Evolutionary conservation across 2,888 invertebrate species (phyloP).

Genomic region (Acleris cristana): DNA sequence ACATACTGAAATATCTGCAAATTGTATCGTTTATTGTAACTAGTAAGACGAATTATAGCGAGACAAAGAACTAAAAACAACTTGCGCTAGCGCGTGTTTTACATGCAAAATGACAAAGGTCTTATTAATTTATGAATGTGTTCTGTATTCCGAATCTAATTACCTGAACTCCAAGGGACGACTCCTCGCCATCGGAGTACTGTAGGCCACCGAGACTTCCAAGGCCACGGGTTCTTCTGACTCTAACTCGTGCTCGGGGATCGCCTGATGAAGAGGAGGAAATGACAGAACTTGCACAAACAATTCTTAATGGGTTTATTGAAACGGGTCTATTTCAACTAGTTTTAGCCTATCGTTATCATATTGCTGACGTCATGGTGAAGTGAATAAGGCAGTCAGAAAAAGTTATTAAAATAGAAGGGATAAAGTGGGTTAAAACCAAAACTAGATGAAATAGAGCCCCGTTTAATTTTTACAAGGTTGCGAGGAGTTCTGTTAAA

Average conservation of each 20-base stretch:
- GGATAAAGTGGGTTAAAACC: too few species aligned
- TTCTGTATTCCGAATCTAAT: background rate
- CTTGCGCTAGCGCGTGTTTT: background rate
- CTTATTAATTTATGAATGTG: background rate
- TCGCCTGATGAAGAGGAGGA: conserved; percentile 55
- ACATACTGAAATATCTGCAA: too few species aligned
- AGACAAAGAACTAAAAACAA: background rate
- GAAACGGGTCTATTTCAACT: too few species aligned
- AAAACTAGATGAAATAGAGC: too few species aligned
- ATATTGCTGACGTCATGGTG: too few species aligned
- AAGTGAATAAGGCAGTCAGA: too few species aligned
- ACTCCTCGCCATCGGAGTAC: conserved; percentile 63
- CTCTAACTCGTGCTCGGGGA: conserved; percentile 56
- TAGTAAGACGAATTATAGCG: too few species aligned
- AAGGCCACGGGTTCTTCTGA: conserved; percentile 57
- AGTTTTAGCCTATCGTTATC: too few species aligned
- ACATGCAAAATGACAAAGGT: background rate
- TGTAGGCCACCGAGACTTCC: conserved; percentile 73
- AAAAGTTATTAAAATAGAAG: too few species aligned
- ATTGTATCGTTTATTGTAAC: too few species aligned
- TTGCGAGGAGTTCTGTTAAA: too few species aligned
- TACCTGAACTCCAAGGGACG: conserved; percentile 75
- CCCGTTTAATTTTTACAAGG: too few species aligned
- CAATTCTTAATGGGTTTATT: background rate
- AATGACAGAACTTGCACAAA: background rate